A percentile compares a stretch with the other conserved stretches of the same genome.
phyloP scores from a whole-genome alignment of 2,888 invertebrate genomes.

The Mayetiola destructor region DNA sequence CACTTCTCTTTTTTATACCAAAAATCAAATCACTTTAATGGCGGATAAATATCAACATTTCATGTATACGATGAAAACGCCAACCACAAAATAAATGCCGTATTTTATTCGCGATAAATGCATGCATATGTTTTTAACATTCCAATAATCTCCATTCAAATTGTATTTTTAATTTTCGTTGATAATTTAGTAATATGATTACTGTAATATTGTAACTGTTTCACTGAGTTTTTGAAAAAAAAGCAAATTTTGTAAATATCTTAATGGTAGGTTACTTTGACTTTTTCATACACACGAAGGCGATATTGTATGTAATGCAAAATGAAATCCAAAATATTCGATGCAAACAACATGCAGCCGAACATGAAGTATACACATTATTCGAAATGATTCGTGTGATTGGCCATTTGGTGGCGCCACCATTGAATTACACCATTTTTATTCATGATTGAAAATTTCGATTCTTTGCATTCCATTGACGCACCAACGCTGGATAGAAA shows the following conservation, averaged over 20 bases:
- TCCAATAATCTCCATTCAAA: no score
- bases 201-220: conserved; percentile 3
- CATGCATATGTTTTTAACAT: not conserved
- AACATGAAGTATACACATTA: not conserved
- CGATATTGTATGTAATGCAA: not conserved
- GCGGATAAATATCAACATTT: conserved; percentile 13
- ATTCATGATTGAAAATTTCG: not conserved
- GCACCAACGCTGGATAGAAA: no score
- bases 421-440: not conserved
- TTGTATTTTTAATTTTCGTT: no score
- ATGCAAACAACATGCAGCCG: conserved; percentile 6
- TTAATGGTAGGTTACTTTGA: not conserved
- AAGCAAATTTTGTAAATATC: conserved; percentile 4
- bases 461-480: not conserved
- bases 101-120: not conserved
- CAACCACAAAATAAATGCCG: not conserved
- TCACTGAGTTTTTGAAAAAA: not conserved
- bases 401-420: not conserved
- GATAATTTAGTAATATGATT: no score
- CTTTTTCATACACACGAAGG: not conserved
- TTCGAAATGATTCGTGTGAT: not conserved
- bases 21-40: conserved; percentile 10
- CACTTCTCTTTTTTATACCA: not conserved
- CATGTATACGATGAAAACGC: not conserved
- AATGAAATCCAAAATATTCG: not conserved